A percentile compares a stretch with the other conserved stretches of the same genome.
phyloP scores from a whole-genome alignment of 2,888 invertebrate genomes.

The Hydriomena furcata region DNA sequence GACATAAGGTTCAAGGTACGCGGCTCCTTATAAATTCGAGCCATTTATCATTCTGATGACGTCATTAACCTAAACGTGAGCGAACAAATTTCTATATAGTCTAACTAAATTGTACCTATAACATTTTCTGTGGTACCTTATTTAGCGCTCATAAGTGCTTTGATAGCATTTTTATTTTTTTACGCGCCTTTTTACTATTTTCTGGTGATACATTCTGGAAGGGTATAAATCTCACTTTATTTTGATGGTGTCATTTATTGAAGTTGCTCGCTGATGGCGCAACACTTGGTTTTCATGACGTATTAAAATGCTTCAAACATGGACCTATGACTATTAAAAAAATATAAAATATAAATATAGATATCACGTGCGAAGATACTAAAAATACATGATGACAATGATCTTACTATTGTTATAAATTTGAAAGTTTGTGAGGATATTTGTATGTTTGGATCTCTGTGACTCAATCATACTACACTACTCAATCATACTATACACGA shows the following conservation, averaged over 20 bases:
- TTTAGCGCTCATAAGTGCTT: slow-evolving; percentile 31
- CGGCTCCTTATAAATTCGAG: slow-evolving; percentile 62
- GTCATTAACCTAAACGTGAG: slow-evolving; percentile 59
- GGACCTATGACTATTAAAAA: no score
- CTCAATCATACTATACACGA: no score
- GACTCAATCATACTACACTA: no score
- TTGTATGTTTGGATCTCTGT: no score
- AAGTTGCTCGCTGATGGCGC: slow-evolving; percentile 7
- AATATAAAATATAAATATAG: no score
- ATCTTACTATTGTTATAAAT: no score
- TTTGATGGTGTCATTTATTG: slow-evolving; percentile 27
- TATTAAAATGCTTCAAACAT: slow-evolving; percentile 5
- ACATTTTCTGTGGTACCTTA: slow-evolving; percentile 24
- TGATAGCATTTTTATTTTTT: slow-evolving; percentile 29
- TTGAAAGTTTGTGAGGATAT: no score
- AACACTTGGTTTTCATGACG: slow-evolving; percentile 18
- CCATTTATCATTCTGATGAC: slow-evolving; percentile 67
- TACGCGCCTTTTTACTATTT: slow-evolving; percentile 22
- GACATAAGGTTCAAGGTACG: slow-evolving; percentile 63
- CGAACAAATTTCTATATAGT: slow-evolving; percentile 46
- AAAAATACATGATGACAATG: no score
- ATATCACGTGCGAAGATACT: no score
- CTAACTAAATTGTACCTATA: slow-evolving; percentile 28
- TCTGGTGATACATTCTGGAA: slow-evolving; percentile 23
- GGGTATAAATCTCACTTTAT: slow-evolving; percentile 27